Conservation (phyloP, 2,113 vertebrate genomes). For the Grammomys dolichurus region DNA sequence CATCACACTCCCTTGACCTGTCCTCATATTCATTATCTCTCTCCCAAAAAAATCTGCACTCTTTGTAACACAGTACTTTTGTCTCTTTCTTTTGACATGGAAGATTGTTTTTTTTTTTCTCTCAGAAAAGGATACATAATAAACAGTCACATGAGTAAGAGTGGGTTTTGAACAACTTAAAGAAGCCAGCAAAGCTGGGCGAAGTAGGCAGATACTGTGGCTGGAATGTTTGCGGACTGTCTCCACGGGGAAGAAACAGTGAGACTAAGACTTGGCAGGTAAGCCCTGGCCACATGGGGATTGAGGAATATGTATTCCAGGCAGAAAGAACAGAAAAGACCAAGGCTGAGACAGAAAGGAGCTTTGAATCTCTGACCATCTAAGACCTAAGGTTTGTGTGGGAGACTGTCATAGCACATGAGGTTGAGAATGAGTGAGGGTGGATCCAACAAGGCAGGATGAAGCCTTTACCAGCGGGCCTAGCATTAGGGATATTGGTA, state of each 20-base stretch:
- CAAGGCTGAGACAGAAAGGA: neutral
- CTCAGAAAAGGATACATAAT: neutral
- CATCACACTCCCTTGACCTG: neutral
- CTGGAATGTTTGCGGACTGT: too few relatives aligned
- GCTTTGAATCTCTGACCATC: neutral
- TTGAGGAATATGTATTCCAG: neutral
- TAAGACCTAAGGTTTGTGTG: neutral
- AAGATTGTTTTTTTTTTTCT: neutral
- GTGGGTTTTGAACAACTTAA: neutral
- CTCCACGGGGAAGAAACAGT: neutral
- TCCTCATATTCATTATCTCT: neutral
- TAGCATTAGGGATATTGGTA: neutral
- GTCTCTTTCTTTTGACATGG: neutral
- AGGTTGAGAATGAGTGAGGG: neutral
- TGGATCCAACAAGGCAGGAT: fast-evolving
- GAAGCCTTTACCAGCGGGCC: neutral
- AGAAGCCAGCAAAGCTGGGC: neutral
- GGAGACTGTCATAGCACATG: neutral
- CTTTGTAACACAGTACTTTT: neutral
- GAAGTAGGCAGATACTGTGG: neutral
- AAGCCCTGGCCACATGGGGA: neutral
- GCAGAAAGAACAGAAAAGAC: neutral
- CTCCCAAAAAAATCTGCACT: neutral
- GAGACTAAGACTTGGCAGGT: neutral
- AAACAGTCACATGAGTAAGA: neutral